Conservation (phyloP, 2,113 vertebrate genomes). For the Tetrax tetrax region DNA sequence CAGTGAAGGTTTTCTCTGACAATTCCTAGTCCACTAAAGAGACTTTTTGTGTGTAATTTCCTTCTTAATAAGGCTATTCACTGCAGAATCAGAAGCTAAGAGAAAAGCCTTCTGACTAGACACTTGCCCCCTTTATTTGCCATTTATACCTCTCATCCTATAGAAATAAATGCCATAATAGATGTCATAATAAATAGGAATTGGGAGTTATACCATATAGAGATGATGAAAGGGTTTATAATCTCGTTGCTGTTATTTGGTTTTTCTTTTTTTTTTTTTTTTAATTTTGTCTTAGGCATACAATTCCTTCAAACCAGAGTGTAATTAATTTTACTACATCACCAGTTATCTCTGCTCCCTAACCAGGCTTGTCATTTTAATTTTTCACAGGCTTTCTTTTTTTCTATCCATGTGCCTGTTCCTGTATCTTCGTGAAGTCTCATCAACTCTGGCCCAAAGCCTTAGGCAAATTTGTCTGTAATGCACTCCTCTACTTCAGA, state of each 20-base stretch:
- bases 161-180: slow-evolving; percentile 32
- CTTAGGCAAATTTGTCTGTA: slow-evolving; percentile 59
- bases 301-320: slow-evolving; percentile 46
- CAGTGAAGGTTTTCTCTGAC: not conserved
- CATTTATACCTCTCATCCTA: not conserved
- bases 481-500: slow-evolving; percentile 40
- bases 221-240: slow-evolving; percentile 56
- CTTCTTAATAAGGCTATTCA: not conserved
- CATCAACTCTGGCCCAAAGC: slow-evolving; percentile 62
- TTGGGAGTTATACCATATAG: not conserved
- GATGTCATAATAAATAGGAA: slow-evolving; percentile 16
- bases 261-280: slow-evolving; percentile 5
- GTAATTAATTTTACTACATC: slow-evolving; percentile 73
- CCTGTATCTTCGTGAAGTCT: slow-evolving; percentile 58
- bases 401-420: slow-evolving; percentile 43
- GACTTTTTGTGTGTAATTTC: not conserved
- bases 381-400: slow-evolving; percentile 69
- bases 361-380: slow-evolving; percentile 74
- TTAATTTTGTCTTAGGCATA: slow-evolving; percentile 50
- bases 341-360: slow-evolving; percentile 62
- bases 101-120: not conserved
- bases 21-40: not conserved
- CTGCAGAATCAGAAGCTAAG: not conserved
- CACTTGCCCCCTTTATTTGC: not conserved
- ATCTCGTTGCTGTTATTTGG: slow-evolving; percentile 52